Conservation (phyloP, 2,888 invertebrate genomes). For the Cacoxenus indagator region DNA sequence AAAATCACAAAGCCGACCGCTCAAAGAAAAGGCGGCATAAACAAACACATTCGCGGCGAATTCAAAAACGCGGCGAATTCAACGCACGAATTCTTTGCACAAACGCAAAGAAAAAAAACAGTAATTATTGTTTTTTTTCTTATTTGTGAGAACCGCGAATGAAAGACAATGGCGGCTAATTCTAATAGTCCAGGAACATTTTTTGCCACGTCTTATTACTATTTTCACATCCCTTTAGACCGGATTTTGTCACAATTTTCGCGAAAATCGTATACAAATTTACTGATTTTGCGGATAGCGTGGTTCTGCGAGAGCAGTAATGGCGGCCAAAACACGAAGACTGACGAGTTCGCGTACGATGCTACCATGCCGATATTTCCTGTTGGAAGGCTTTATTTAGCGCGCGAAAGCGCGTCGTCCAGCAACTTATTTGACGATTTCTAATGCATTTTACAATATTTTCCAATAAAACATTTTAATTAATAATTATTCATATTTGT, state of each 20-base stretch:
- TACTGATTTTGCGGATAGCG: slow-evolving; percentile 64
- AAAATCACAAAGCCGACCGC: slow-evolving; percentile 45
- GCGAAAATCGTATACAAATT: slow-evolving; percentile 53
- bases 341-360: slow-evolving; percentile 47
- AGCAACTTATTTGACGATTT: neutral
- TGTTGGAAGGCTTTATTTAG: slow-evolving; percentile 50
- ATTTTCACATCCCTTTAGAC: slow-evolving; percentile 46
- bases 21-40: slow-evolving; percentile 57
- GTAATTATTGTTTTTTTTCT: slow-evolving; percentile 53
- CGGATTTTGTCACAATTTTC: slow-evolving; percentile 60
- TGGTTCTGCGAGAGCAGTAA: slow-evolving; percentile 78
- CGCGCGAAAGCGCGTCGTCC: slow-evolving; percentile 20
- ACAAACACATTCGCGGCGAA: slow-evolving; percentile 64
- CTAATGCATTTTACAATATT: neutral
- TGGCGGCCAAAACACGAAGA: slow-evolving; percentile 75
- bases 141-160: slow-evolving; percentile 25
- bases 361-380: slow-evolving; percentile 44
- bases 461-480: neutral
- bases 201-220: slow-evolving; percentile 16
- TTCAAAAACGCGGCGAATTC: slow-evolving; percentile 67
- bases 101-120: slow-evolving; percentile 57
- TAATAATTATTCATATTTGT: neutral
- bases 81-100: slow-evolving; percentile 53
- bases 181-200: neutral
- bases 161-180: neutral